Conservation (phyloP, 2,888 invertebrate species). For the Megalurothrips usitatus region DNA sequence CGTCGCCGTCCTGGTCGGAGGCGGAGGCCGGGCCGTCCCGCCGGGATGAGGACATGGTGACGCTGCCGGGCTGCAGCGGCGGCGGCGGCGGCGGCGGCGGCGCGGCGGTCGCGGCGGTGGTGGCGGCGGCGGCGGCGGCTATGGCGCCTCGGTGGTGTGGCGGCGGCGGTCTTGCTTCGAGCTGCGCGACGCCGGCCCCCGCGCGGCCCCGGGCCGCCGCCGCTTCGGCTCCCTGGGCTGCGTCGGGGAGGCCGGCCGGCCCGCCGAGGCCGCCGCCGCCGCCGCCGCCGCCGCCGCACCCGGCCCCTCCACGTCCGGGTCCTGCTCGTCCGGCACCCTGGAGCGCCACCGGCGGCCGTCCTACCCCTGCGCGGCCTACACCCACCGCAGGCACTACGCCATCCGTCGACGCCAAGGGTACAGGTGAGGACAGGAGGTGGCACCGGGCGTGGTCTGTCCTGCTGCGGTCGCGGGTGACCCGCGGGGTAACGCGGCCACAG, state of each 20-base stretch:
- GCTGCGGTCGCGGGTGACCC: too few relatives aligned
- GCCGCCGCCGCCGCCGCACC: not conserved
- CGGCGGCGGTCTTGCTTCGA: slow-evolving; percentile 2
- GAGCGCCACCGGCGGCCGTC: slow-evolving; percentile 17
- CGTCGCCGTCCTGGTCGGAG: too few relatives aligned
- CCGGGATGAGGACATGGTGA: not conserved
- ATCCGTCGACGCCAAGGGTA: not conserved
- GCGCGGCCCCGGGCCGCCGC: not conserved
- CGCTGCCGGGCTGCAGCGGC: slow-evolving; percentile 1
- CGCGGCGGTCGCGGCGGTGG: not conserved
- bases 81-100: not conserved
- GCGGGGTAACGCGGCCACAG: too few relatives aligned
- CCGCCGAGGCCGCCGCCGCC: not conserved
- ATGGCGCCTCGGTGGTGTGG: not conserved
- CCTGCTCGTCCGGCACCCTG: not conserved
- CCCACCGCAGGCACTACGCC: slow-evolving; percentile 16
- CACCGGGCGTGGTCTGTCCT: too few relatives aligned
- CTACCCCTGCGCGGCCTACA: slow-evolving; percentile 8
- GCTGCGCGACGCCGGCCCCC: not conserved
- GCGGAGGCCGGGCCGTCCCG: too few relatives aligned
- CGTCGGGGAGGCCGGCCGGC: not conserved
- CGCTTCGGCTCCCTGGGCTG: slow-evolving; percentile 23
- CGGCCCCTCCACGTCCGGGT: not conserved
- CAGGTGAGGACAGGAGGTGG: not conserved
- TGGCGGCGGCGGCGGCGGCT: not conserved